phyloP scores from a whole-genome alignment of 2,113 vertebrate genomes.

The Pollachius pollachius region DNA sequence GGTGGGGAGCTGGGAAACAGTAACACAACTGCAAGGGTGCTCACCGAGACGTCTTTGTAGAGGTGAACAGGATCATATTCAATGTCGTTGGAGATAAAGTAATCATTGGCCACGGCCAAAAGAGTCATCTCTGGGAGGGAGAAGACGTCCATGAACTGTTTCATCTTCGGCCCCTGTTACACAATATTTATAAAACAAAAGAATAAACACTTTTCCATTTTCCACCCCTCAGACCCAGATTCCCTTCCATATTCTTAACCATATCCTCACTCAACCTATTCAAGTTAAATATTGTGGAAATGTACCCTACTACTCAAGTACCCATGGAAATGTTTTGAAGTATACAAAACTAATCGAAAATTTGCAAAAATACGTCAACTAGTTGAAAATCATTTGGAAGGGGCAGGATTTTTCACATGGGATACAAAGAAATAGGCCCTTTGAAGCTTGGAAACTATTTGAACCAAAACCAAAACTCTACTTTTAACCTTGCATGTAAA shows the following conservation, averaged over 20 bases:
- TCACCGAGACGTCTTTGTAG: slow-evolving; percentile 83
- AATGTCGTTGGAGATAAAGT: slow-evolving; percentile 78
- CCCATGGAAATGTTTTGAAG: slow-evolving; percentile 1
- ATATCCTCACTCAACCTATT: no score
- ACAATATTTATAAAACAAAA: background rate
- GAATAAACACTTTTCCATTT: background rate
- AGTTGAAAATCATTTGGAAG: no score
- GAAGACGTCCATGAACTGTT: slow-evolving; percentile 87
- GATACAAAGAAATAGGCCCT: no score
- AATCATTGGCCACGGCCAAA: slow-evolving; percentile 80
- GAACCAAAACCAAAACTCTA: no score
- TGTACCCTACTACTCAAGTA: background rate
- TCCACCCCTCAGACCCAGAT: background rate
- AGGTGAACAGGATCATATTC: slow-evolving; percentile 85
- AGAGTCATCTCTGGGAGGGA: slow-evolving; percentile 85
- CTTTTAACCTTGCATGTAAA: no score
- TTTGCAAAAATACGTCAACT: no score
- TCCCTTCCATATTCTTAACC: no score
- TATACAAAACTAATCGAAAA: slow-evolving; percentile 15
- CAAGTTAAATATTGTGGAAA: background rate
- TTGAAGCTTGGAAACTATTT: no score
- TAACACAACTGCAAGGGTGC: slow-evolving; percentile 18
- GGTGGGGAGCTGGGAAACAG: background rate
- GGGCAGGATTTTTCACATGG: no score
- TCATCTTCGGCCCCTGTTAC: slow-evolving; percentile 78